Evolutionary conservation across 1,140 invertebrate species (phyloP), one percentile per base, ranked within the genome.

Genomic region (Rhyacophila brunnea): DNA sequence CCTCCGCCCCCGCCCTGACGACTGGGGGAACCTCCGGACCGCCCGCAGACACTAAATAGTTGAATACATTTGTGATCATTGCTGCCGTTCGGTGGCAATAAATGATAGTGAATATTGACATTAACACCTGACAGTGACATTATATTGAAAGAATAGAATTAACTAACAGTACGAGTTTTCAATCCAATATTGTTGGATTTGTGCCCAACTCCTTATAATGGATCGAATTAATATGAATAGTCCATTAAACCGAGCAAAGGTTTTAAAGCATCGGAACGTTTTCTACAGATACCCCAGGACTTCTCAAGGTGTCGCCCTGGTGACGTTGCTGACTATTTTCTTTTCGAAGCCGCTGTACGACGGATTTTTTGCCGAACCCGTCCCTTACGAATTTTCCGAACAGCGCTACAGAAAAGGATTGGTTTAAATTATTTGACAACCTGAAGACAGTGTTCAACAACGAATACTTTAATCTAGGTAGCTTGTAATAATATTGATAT

Each of bases 291-390:
- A 78, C 61, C 77, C 77, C 1, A 66, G 40, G 36, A 75, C 71
- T n/a, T 81, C 84, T 72, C 72, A 81, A 62, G 58, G 75, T 2
- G 69, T 80, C 1, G 68, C 78, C 48, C 68, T 82, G 1, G 60
- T 75, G 11, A 43, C 75, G 1, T 75, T 70, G 1, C 45, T 86
- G 1, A 64, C 77, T 1, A 68, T 87, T 5, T 78, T 89, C 19
- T 89, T 87, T 66, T 87, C 86, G 9, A 83, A 81, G 66, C 84
- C 83, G 1, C 71, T 90, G n/a, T 90, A 88, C 71, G 86, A 89
- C 63, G 70, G 80, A n/a, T 85, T 84, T 58, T 68, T 83, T 17
- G 57, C 68, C 13, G 65, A 69, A 3, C 58, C 55, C 3, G 61
- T 68, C 0, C 10, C n/a, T 2, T 52, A 66, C 4, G 74, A 75